Conservation (phyloP, 2,797 vertebrate genomes). For the Cyclopterus lumpus region DNA sequence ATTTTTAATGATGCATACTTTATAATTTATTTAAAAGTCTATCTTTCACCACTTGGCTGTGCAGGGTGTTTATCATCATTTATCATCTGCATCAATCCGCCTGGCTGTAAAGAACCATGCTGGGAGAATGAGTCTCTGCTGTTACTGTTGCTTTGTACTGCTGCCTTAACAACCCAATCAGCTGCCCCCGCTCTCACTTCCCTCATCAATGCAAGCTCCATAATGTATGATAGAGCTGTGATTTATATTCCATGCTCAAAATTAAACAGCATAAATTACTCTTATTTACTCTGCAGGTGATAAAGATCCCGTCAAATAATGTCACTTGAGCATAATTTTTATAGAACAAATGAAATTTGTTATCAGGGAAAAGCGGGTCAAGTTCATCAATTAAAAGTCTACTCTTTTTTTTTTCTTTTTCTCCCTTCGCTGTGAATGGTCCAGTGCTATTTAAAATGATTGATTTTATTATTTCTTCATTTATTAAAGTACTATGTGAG, state of each 20-base stretch:
- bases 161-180: conserved; percentile 78
- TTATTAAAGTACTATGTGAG: conserved; percentile 83
- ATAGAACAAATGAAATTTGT: conserved; percentile 88
- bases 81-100: conserved; percentile 74
- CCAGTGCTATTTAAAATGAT: conserved; percentile 83
- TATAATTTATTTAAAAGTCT: conserved; percentile 80
- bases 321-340: conserved; percentile 88
- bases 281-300: conserved; percentile 88
- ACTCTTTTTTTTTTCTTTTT: conserved; percentile 72
- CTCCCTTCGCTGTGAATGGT: conserved; percentile 73
- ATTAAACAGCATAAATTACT: conserved; percentile 88
- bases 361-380: conserved; percentile 86
- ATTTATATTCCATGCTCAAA: conserved; percentile 84
- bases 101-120: conserved; percentile 64
- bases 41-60: conserved; percentile 66
- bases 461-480: conserved; percentile 88
- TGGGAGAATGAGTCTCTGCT: conserved; percentile 69
- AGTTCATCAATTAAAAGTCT: conserved; percentile 87
- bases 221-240: conserved; percentile 80
- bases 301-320: conserved; percentile 88
- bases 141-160: conserved; percentile 69
- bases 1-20: conserved; percentile 77
- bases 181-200: conserved; percentile 71
- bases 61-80: conserved; percentile 74
- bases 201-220: conserved; percentile 77